A percentile compares a stretch with the other conserved stretches of the same genome.
phyloP scores from a whole-genome alignment of 2,888 invertebrate genomes.

The Latrodectus elegans region DNA sequence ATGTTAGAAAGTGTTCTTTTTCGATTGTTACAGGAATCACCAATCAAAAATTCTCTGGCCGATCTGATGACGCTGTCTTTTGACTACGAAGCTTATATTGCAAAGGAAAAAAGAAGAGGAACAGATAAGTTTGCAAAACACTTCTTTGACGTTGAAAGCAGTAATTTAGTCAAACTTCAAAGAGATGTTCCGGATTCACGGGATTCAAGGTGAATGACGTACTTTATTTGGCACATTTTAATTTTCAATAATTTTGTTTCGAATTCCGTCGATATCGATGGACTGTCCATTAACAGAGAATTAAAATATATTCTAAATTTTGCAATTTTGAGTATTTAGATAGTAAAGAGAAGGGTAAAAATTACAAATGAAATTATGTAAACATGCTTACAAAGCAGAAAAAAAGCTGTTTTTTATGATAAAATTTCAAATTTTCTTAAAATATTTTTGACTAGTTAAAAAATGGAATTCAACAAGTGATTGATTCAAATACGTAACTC shows the following conservation, averaged over 20 bases:
- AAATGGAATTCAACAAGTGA: too few species aligned
- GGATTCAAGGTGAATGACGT: slow-evolving; percentile 41
- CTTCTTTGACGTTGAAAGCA: slow-evolving; percentile 65
- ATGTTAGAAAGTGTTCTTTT: background rate
- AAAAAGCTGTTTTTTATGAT: too few species aligned
- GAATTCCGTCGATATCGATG: background rate
- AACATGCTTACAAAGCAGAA: too few species aligned
- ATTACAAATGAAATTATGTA: too few species aligned
- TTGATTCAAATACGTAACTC: too few species aligned
- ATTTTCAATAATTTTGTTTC: background rate
- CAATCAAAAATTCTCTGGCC: background rate
- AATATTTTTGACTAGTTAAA: too few species aligned
- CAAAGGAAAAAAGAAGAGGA: slow-evolving; percentile 9
- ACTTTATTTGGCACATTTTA: background rate
- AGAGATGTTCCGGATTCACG: slow-evolving; percentile 64
- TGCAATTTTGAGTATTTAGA: background rate
- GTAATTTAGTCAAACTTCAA: slow-evolving; percentile 44
- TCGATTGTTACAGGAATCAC: slow-evolving; percentile 15
- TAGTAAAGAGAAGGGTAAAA: background rate
- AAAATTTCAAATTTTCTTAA: too few species aligned
- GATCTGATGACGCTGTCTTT: slow-evolving; percentile 35
- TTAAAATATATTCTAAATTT: background rate
- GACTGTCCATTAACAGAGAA: background rate
- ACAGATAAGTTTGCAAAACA: slow-evolving; percentile 40
- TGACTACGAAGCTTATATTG: slow-evolving; percentile 30